Base-by-base conservation (phyloP, 1,140 invertebrate species). In the Diabrotica virgifera region DNA sequence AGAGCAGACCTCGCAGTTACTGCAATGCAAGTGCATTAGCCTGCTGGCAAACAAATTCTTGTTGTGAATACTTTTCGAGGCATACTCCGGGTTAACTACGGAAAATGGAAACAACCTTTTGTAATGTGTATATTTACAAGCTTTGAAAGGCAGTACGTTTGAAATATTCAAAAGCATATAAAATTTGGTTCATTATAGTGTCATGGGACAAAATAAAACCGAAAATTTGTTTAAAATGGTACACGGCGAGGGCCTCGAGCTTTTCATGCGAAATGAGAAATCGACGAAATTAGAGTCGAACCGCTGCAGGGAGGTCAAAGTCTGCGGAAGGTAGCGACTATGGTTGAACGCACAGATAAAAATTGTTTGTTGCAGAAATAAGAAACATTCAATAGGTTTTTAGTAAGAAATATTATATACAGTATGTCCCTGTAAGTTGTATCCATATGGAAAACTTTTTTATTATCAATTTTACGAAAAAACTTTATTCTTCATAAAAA, bases 121-220 rank as follows among this genome's bases (percentile, higher is more conserved):
- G 40, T 46, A 46, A 46, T 46, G 40, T 46, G n/a, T 46, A 46
- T 46, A 10, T 10, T 46, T 8, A 46, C 40, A 46, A 10, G n/a
- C 40, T 46, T 46, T n/a, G 8, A 46, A 24, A 24, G 24, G 24
- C 24, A 46, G 40, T 46, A 46, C 40, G n/a, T 8, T 46, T 46
- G 40, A 46, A 46, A 10, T 46, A 46, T 46, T 46, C 40, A 46
- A 46, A 46, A 46, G 40, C 8, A 46, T 46, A 46, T 46, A n/a
- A 46, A 46, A 10, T 46, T 46, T n/a, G 40, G 40, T 46, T 46
- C 40, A 46, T 46, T 46, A 46, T n/a, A 46, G 40, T 46, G 40
- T 46, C 40, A 46, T 24, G 24, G 24, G 24, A 24, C 24, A 24
- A 24, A 24, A n/a, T 46, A 46, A 46, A 46, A 46, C n/a, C n/a